Percentiles rank a stretch among this genome's conserved stretches.
phyloP scores from a whole-genome alignment of 1,140 invertebrate genomes.

The Lamellibrachia luymesi region DNA sequence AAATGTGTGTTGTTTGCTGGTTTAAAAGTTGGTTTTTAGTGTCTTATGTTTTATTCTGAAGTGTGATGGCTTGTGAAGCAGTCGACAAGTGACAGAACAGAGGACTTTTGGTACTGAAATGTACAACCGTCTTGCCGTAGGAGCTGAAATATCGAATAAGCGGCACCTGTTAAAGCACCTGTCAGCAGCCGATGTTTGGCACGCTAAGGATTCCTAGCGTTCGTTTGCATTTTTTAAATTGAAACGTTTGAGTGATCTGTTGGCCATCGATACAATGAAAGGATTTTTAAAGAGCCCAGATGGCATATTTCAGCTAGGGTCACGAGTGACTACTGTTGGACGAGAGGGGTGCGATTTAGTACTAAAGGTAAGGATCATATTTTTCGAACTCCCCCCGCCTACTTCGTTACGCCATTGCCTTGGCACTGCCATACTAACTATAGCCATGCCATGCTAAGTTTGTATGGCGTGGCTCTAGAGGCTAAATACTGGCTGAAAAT shows the following conservation, averaged over 20 bases:
- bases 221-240: background rate
- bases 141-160: background rate
- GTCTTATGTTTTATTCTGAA: background rate
- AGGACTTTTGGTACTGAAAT: background rate
- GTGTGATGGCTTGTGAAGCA: background rate
- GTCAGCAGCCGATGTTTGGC: background rate
- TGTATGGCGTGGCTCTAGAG: no score
- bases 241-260: background rate
- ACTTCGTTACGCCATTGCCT: no score
- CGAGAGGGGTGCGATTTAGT: conserved; percentile 54
- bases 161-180: background rate
- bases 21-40: background rate
- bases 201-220: background rate
- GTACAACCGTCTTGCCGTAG: background rate
- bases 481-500: no score
- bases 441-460: no score
- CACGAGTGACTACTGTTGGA: conserved; percentile 55
- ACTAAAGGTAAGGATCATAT: conserved; percentile 45
- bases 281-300: conserved; percentile 50
- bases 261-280: conserved; percentile 34
- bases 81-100: background rate
- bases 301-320: conserved; percentile 40
- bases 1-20: background rate
- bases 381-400: background rate
- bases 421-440: no score